phyloP scores from a whole-genome alignment of 2,888 invertebrate genomes.

The Ichneumoninae sp. region DNA sequence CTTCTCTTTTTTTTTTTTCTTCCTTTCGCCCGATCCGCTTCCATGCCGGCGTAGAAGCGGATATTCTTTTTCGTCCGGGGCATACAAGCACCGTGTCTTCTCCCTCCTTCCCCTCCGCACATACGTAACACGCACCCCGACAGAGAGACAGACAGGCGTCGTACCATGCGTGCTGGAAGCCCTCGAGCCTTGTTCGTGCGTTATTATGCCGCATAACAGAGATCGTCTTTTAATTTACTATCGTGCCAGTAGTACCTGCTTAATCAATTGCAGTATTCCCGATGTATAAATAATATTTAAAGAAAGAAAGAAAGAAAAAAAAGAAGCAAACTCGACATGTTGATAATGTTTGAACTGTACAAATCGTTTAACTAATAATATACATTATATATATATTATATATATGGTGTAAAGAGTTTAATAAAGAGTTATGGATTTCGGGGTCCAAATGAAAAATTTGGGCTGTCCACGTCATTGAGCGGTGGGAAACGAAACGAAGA shows the following conservation, averaged over 20 bases:
- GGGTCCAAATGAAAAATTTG: constrained; percentile 39
- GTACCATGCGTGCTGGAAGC: background rate
- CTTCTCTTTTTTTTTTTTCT: background rate
- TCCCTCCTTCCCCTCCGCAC: constrained; percentile 14
- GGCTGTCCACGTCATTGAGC: constrained; percentile 25
- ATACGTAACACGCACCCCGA: background rate
- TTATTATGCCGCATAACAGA: constrained; percentile 46
- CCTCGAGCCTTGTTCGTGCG: constrained; percentile 33
- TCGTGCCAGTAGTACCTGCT: constrained; percentile 77
- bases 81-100: constrained; percentile 23
- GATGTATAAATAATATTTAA: constrained; percentile 69
- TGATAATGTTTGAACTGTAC: constrained; percentile 72
- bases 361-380: constrained; percentile 72
- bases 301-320: constrained; percentile 26
- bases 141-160: constrained; percentile 18
- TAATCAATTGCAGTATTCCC: constrained; percentile 72
- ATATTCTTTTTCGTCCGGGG: constrained; percentile 14
- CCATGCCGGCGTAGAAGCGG: constrained; percentile 60
- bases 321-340: constrained; percentile 66
- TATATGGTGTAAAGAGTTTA: constrained; percentile 73
- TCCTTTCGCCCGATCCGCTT: constrained; percentile 42
- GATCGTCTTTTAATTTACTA: constrained; percentile 68
- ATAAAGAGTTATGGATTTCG: constrained; percentile 72
- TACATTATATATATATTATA: constrained; percentile 61
- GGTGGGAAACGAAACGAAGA: constrained; percentile 7